phyloP scores from a whole-genome alignment of 2,113 vertebrate genomes.

The Apistogramma diplotaenia region DNA sequence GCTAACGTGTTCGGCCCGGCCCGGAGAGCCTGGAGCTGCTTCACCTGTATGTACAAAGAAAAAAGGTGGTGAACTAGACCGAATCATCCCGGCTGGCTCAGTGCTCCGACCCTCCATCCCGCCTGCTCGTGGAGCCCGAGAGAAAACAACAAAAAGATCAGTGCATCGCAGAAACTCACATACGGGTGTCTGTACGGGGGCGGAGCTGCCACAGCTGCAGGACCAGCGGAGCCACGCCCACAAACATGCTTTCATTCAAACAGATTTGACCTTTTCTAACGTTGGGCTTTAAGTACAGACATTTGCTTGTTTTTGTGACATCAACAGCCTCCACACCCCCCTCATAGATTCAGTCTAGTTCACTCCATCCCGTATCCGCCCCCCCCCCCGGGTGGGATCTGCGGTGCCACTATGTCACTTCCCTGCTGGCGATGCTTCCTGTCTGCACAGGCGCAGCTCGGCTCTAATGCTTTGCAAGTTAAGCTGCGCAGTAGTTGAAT shows the following conservation, averaged over 20 bases:
- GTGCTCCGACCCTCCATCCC: constrained; percentile 57
- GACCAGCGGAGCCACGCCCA: too few relatives aligned
- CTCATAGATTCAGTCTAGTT: constrained; percentile 78
- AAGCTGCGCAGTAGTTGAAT: constrained; percentile 75
- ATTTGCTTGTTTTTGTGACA: constrained; percentile 54
- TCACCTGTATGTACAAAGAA: constrained; percentile 55
- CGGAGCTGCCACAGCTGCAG: too few relatives aligned
- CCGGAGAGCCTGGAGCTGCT: constrained; percentile 55
- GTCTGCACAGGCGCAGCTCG: constrained; percentile 40
- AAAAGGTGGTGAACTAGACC: constrained; percentile 75
- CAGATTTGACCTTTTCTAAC: too few relatives aligned
- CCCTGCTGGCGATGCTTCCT: constrained; percentile 31
- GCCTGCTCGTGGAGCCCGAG: constrained; percentile 33
- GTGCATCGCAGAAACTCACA: constrained; percentile 71
- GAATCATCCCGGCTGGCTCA: constrained; percentile 71
- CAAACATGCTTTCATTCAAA: too few relatives aligned
- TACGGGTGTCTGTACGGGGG: constrained; percentile 40
- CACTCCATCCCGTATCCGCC: constrained; percentile 54
- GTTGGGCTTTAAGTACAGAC: constrained; percentile 67
- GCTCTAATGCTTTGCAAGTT: constrained; percentile 65
- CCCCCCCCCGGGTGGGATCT: constrained; percentile 22
- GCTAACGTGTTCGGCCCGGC: constrained; percentile 54
- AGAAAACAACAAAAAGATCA: constrained; percentile 47
- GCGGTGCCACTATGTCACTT: constrained; percentile 46
- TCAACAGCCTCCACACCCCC: constrained; percentile 16